These are phyloP conservation scores for Mugil cephalus DNA, from an alignment of 2,113 vertebrate genomes.

Conservation along the genomic window DNA sequence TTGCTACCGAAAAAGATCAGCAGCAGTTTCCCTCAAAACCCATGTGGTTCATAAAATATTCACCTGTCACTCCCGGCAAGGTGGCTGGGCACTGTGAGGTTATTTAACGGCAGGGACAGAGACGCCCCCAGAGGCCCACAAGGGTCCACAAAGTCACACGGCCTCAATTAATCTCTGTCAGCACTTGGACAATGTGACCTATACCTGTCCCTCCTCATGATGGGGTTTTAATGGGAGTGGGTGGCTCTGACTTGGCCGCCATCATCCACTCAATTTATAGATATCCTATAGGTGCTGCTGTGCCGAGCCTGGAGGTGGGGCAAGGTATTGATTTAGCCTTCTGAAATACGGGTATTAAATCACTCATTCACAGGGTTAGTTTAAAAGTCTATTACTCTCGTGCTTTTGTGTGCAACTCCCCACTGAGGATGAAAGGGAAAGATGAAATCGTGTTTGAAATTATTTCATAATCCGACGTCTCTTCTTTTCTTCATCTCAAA, in stretches of 20 bases:
- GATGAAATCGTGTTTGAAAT: conserved; percentile 53
- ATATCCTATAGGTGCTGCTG: conserved; percentile 60
- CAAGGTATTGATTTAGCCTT: conserved; percentile 51
- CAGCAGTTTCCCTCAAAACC: conserved; percentile 47
- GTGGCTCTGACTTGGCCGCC: conserved; percentile 61
- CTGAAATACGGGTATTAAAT: conserved; percentile 60
- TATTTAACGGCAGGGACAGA: conserved; percentile 48
- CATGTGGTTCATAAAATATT: conserved; percentile 75
- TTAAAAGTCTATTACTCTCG: conserved; percentile 62
- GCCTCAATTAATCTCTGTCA: conserved; percentile 78
- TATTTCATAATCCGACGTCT: conserved; percentile 36
- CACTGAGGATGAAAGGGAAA: conserved; percentile 24
- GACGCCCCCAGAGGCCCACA: conserved; percentile 17
- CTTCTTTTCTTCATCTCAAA: conserved; percentile 20
- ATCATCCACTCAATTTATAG: conserved; percentile 72
- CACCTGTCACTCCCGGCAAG: conserved; percentile 62
- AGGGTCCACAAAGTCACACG: conserved; percentile 42
- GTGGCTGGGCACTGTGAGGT: conserved; percentile 48
- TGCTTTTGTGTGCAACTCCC: conserved; percentile 1
- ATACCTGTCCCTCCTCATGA: conserved; percentile 68
- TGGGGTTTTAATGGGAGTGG: conserved; percentile 55
- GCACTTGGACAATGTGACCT: conserved; percentile 71
- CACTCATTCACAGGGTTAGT: conserved; percentile 46
- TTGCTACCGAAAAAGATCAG: conserved; percentile 40
- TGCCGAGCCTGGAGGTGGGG: conserved; percentile 49